Evolutionary conservation across 2,888 invertebrate species (phyloP), one percentile per base, ranked within the genome.

Genomic region (Cerastis leucographa): DNA sequence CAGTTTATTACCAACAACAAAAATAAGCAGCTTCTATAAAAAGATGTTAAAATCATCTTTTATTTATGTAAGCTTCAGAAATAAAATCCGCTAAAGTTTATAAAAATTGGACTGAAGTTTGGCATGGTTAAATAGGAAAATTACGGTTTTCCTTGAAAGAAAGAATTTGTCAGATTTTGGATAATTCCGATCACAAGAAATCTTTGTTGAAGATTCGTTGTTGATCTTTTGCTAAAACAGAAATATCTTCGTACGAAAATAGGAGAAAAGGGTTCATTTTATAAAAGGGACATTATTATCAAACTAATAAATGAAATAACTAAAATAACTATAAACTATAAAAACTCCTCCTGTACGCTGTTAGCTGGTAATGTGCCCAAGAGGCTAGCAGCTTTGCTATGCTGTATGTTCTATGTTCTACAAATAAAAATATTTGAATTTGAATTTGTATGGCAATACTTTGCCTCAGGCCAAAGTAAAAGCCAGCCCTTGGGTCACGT

Each of bases 51-150:
- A 67, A 49, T 29, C 1, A 29, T 12, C 46, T 2, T 49, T 29
- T 67, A 22, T 67, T 49, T 46, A 29, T 67, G 12, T 40, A 42
- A 29, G 29, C 25, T 29, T 42, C 42, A n/a, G 14, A 64, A 64
- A 64, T 64, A n/a, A 7, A 64, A 64, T n/a, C 40, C 42, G 22
- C n/a, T 42, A 42, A 42, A 64, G 42, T 64, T 42, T 42, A 17
- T 64, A 64, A 42, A 56, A 56, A 49, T 35, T 35, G 6, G 6
- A 5, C 42, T 29, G 1, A 76, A 69, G 40, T 49, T 76, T 25
- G 64, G 14, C n/a, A 35, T 11, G 17, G n/a, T 81, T 35, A 25
- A 35, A 62, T 29, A 75, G 46, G 54, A 76, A 79, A 76, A 56
- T 22, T 19, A 42, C 17, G n/a, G 29, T 22, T 74, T 81, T 74